phyloP scores from a whole-genome alignment of 2,113 vertebrate species.

The Sporophila hypoxantha region DNA sequence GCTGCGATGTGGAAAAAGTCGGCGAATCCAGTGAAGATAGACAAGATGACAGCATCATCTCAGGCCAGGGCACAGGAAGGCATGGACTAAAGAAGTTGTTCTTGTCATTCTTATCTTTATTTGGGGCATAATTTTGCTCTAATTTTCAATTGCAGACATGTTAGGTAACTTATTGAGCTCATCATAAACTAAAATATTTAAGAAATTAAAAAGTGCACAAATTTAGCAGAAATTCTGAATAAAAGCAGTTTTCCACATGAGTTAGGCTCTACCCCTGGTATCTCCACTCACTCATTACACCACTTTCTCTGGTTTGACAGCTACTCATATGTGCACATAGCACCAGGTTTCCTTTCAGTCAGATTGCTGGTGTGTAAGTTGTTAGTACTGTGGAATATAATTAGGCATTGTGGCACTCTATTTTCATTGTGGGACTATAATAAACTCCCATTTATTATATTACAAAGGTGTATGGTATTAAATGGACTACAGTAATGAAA shows the following conservation, averaged over 20 bases:
- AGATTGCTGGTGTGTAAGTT: not conserved
- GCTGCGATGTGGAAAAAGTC: slow-evolving; percentile 69
- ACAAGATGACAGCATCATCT: slow-evolving; percentile 61
- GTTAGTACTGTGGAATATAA: not conserved
- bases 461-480: not conserved
- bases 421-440: not conserved
- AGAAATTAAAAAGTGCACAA: not conserved
- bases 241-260: slow-evolving; percentile 17
- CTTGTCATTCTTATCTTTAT: slow-evolving; percentile 59
- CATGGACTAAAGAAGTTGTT: slow-evolving; percentile 61
- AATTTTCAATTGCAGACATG: slow-evolving; percentile 43
- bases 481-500: not conserved
- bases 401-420: slow-evolving; percentile 6
- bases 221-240: not conserved
- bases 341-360: slow-evolving; percentile 18
- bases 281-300: slow-evolving; percentile 20
- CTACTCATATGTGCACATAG: not conserved
- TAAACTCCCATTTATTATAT: not conserved
- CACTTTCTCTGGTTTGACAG: slow-evolving; percentile 24
- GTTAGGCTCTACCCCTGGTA: slow-evolving; percentile 7
- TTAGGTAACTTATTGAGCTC: slow-evolving; percentile 49
- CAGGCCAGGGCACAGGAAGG: slow-evolving; percentile 67
- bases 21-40: slow-evolving; percentile 68
- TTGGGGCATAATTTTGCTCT: slow-evolving; percentile 55
- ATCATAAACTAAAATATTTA: slow-evolving; percentile 26